Base-by-base conservation (phyloP, 2,797 vertebrate species). In the Dendrocincla fuliginosa region DNA sequence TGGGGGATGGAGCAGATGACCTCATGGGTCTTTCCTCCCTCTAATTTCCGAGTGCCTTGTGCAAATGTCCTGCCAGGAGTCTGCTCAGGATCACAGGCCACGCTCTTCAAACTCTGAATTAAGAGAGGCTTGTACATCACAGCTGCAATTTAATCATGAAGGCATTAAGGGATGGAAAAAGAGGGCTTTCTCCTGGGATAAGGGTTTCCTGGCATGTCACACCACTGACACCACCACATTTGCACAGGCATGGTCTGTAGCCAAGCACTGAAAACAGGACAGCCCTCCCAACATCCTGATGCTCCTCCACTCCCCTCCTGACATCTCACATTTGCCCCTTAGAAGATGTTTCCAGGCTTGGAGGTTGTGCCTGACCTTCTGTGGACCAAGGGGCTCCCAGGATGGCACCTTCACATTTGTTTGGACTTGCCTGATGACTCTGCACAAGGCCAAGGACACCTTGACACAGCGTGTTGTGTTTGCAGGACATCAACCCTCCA, bases 401-500 rank as follows among this genome's bases (percentile, higher is more conserved):
- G 49, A 13, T 1, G 16, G 46, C 18, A 82, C 16, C 15, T 75
- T 28, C 37, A 5, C 24, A 2, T 49, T 11, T 4, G 10, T 59
- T 24, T 69, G 50, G 80, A 52, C 10, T 20, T 37, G 16, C 59
- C n/a, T 41, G 19, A 52, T 52, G 50, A 28, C 37, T 69, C 47
- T 30, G 11, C 27, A 12, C 1, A 20, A 53, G 23, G 50, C 49
- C 68, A 61, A 55, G 65, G 68, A 80, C 60, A 50, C 10, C n/a
- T 59, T 1, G 0, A 10, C 10, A 25, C 2, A 2, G 10, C 25
- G 16, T 0, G 14, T 13, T 52, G 32, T 5, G 28, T 61, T 69
- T 64, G 35, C 32, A 55, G 57, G 37, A 60, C 56, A 49, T 14
- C 50, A 69, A 28, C 18, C 55, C 16, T 55, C 37, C 82, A 53